These are phyloP conservation scores for Lacerta agilis DNA, from an alignment of 2,797 vertebrate species.

Conservation along the genomic window DNA sequence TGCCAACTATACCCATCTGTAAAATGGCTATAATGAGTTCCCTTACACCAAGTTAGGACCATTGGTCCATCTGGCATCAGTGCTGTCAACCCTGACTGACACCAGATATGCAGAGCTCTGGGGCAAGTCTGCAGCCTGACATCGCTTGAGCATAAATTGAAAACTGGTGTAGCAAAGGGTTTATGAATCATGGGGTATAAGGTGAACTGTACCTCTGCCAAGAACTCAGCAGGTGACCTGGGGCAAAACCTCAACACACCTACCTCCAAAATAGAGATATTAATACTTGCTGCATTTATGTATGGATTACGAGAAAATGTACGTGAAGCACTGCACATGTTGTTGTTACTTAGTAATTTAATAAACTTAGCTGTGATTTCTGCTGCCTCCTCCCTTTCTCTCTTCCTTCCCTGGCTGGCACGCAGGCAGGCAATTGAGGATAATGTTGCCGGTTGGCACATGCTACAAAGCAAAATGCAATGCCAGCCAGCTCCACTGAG, in stretches of 20 bases:
- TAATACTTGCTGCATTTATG: background rate
- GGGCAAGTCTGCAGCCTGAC: background rate
- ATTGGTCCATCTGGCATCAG: background rate
- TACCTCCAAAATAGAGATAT: background rate
- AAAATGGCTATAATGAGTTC: background rate
- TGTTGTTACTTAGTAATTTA: background rate
- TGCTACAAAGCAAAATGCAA: no score
- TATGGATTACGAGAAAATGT: background rate
- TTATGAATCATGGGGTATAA: no score
- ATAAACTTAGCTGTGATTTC: background rate
- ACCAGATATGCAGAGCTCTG: no score
- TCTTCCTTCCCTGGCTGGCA: background rate
- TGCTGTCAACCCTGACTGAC: no score
- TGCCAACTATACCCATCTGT: background rate
- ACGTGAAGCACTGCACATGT: background rate
- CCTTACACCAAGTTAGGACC: background rate
- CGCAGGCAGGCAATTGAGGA: no score
- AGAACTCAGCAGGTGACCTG: no score
- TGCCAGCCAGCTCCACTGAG: no score
- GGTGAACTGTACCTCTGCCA: background rate
- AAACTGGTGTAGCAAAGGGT: background rate
- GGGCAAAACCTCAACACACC: no score
- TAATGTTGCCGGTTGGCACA: no score
- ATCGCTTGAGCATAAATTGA: background rate
- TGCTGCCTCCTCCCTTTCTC: background rate